Evolutionary conservation across 2,797 vertebrate genomes (phyloP).

Genomic region (Eospalax fontanierii): DNA sequence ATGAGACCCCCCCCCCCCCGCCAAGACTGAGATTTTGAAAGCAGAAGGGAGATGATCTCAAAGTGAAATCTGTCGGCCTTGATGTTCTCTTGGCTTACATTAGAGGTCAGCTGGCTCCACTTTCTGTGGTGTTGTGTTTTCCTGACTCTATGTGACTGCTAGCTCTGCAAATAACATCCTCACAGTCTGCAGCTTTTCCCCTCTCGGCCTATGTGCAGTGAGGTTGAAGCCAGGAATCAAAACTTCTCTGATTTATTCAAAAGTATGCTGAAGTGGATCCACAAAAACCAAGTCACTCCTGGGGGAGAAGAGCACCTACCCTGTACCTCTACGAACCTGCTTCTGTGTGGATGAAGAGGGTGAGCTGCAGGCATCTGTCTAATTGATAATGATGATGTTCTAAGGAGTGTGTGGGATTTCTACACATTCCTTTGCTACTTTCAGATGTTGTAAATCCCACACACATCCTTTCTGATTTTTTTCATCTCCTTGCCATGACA

Average conservation of each 20-base stretch:
- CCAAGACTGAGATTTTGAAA: neutral
- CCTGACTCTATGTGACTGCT: neutral
- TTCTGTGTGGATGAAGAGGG: neutral
- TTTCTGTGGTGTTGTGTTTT: neutral
- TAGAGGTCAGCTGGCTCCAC: neutral
- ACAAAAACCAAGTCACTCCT: too few relatives aligned
- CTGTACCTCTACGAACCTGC: neutral
- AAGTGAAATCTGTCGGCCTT: neutral
- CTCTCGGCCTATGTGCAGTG: fast-evolving
- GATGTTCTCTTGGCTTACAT: neutral
- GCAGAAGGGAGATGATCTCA: neutral
- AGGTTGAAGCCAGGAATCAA: neutral
- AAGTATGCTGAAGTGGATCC: neutral
- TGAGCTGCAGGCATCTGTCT: neutral
- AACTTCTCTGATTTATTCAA: neutral
- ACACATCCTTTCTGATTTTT: neutral
- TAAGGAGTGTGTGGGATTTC: neutral
- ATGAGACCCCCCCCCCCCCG: neutral
- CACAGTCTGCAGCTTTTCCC: too few relatives aligned
- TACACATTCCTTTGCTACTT: neutral
- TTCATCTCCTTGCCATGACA: neutral
- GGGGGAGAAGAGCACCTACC: neutral
- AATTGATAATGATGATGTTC: neutral
- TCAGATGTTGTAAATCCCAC: neutral
- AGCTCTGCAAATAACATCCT: too few relatives aligned